A percentile compares a stretch with the other conserved stretches of the same genome.
These are phyloP conservation scores for Hydra vulgaris DNA, from an alignment of 30 jellyfish, hydroid and myxozoan genomes.

Conservation along the genomic window DNA sequence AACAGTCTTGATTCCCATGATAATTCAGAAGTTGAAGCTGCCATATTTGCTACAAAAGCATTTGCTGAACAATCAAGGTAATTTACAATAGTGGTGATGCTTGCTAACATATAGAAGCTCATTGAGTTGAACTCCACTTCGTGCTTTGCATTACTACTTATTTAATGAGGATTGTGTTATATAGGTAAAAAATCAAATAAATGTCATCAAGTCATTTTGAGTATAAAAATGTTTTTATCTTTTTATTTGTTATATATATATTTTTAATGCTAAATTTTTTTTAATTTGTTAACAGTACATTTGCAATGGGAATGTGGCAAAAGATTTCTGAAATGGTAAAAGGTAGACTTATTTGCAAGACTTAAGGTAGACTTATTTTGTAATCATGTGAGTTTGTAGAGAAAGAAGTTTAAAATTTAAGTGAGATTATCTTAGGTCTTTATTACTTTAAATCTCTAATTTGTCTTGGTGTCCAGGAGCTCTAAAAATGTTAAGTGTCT, in stretches of 20 bases:
- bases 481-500: too few relatives aligned
- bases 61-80: constrained; percentile 93
- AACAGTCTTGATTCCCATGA: constrained; percentile 94
- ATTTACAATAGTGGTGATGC: not conserved
- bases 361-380: not conserved
- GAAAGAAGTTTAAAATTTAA: too few relatives aligned
- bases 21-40: constrained; percentile 94
- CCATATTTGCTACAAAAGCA: constrained; percentile 84
- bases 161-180: not conserved
- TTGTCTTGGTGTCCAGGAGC: too few relatives aligned
- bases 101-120: not conserved
- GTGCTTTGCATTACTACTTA: not conserved
- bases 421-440: too few relatives aligned
- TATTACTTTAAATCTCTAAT: too few relatives aligned
- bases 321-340: constrained; percentile 72
- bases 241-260: too few relatives aligned
- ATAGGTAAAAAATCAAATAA: not conserved
- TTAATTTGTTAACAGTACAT: too few relatives aligned
- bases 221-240: too few relatives aligned
- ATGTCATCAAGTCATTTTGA: not conserved
- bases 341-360: constrained; percentile 18
- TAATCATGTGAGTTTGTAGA: too few relatives aligned
- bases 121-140: not conserved
- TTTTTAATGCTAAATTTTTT: too few relatives aligned
- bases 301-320: constrained; percentile 84